Evolutionary conservation across 2,797 vertebrate genomes (phyloP).

Genomic region (Helicolenus hilgendorfi): DNA sequence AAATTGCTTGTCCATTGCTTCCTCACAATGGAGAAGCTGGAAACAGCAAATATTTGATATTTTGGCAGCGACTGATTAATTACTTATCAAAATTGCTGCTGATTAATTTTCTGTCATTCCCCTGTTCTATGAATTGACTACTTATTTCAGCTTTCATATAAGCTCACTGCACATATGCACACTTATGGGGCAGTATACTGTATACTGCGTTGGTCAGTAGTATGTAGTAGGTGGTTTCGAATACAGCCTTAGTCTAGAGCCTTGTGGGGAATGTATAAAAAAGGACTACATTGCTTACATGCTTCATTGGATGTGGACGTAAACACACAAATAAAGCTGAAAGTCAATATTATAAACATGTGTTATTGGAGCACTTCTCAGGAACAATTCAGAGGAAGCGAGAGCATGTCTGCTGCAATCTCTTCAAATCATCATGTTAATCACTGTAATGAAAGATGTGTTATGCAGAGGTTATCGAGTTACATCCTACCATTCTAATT

Average conservation of each 20-base stretch:
- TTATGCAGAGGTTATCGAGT: constrained; percentile 27
- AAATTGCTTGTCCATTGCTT: background rate
- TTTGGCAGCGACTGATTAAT: background rate
- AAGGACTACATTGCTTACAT: no score
- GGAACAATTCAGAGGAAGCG: background rate
- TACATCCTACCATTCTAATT: constrained; percentile 41
- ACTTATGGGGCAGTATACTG: no score
- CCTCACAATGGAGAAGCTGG: background rate
- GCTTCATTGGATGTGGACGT: background rate
- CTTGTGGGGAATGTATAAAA: background rate
- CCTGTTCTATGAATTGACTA: background rate
- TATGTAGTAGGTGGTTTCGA: no score
- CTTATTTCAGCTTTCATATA: background rate
- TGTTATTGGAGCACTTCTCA: background rate
- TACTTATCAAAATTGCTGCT: background rate
- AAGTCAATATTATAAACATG: background rate
- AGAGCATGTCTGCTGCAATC: background rate
- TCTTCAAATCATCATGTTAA: constrained; percentile 7
- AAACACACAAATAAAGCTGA: background rate
- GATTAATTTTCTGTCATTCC: background rate
- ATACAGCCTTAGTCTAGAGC: background rate
- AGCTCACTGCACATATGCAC: background rate
- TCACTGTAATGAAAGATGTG: constrained; percentile 8
- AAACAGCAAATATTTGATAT: background rate
- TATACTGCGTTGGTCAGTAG: no score